Evolutionary conservation across 2,113 vertebrate species (phyloP), one percentile per base, ranked within the genome.

Genomic region (Apus apus): DNA sequence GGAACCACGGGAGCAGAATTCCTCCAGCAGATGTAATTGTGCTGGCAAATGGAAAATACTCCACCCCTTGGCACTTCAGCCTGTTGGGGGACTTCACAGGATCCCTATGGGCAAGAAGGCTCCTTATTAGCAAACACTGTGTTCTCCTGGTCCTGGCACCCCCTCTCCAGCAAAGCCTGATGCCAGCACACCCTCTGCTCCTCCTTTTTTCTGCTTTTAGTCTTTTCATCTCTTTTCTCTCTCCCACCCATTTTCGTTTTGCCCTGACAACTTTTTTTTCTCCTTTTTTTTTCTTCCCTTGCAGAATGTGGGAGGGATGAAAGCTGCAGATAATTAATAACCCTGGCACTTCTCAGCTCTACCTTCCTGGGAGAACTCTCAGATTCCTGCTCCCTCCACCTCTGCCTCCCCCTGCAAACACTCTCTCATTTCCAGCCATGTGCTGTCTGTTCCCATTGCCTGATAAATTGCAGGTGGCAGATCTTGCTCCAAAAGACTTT

Each of bases 301-400:
- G 68, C 89, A 53, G 93, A 65, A 27, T 34, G 94, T 94, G 84
- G 96, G 96, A 95, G 96, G 94, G 94, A 61, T 94, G 91, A 60
- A 92, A 78, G 91, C 93, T 61, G 95, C 86, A 81, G 94, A 95
- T 78, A 89, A 95, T 60, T 93, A 94, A 67, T 60, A 82, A 67
- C 51, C 86, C 93, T 5, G 0, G 76, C 51, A 13, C 90, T 93
- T 34, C 73, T 70, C 60, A 5, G 88, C 60, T 62, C 92, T 73
- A 88, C 72, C 75, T 91, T 80, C 71, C 92, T 58, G 86, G 88
- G 86, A 94, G 93, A 93, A 68, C 90, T 78, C 50, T 4, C 75
- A 65, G 74, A 61, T 73, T 53, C 45, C 86, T 51, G 77, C 87
- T 78, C 34, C 78, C 76, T 71, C 93, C 95, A 89, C 84, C 91